Evolutionary conservation across 2,113 vertebrate species (phyloP).

Genomic region (Pollimyrus isidori): DNA sequence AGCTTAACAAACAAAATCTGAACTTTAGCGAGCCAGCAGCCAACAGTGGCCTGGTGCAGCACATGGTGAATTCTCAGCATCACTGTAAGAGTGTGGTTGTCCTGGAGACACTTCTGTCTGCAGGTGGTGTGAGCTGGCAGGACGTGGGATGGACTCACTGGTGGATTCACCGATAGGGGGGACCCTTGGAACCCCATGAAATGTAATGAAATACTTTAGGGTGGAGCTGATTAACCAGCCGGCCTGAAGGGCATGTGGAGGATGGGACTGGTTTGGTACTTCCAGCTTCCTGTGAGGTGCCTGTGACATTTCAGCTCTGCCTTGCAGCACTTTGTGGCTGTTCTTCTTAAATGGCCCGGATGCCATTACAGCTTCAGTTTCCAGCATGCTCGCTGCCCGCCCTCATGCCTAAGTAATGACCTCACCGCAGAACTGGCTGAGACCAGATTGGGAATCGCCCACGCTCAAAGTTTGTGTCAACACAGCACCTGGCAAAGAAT

Average conservation of each 20-base stretch:
- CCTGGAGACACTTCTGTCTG: background rate
- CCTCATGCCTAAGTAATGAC: background rate
- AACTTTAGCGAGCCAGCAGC: background rate
- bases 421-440: background rate
- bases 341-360: background rate
- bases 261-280: background rate
- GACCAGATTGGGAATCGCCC: background rate
- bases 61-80: background rate
- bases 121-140: background rate
- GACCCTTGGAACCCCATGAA: background rate
- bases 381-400: background rate
- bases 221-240: background rate
- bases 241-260: background rate
- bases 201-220: background rate
- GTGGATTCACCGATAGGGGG: background rate
- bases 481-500: background rate
- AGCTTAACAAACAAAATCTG: background rate
- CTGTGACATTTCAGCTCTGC: background rate
- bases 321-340: background rate
- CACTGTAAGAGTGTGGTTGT: background rate
- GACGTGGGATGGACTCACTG: background rate
- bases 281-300: background rate
- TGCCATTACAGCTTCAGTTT: background rate
- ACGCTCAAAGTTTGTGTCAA: background rate
- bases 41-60: background rate